Percentiles rank a stretch among this genome's conserved stretches.
Conservation (phyloP, 2,797 vertebrate genomes). For the Taeniopygia guttata region DNA sequence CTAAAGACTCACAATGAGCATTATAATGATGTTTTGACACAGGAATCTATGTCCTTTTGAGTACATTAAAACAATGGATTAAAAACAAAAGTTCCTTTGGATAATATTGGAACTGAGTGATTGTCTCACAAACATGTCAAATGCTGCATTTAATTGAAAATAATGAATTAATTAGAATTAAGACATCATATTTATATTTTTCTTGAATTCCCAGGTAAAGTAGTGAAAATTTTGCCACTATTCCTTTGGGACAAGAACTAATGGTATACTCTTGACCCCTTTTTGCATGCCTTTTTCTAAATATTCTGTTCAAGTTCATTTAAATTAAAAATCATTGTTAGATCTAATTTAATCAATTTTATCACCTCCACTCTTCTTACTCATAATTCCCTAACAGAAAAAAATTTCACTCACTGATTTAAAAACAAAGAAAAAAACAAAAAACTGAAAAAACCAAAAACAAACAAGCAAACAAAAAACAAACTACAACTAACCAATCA, state of each 20-base stretch:
- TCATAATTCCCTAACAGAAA: not conserved
- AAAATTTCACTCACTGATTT: not conserved
- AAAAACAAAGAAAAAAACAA: no score
- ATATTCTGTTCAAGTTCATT: not conserved
- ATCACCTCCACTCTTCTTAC: not conserved
- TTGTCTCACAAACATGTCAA: not conserved
- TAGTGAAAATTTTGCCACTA: not conserved
- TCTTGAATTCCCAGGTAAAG: not conserved
- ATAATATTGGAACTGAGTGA: not conserved
- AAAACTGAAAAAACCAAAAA: not conserved
- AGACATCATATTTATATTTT: not conserved
- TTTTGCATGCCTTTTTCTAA: not conserved
- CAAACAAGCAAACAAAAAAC: not conserved
- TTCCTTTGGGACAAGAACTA: not conserved
- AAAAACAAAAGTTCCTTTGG: not conserved
- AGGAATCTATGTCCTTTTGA: not conserved
- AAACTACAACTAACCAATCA: no score
- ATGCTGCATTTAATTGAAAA: not conserved
- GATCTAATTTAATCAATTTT: not conserved
- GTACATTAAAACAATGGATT: not conserved
- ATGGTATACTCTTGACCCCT: accelerated
- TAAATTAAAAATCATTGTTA: not conserved
- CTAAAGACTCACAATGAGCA: not conserved
- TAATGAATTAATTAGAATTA: not conserved
- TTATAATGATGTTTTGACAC: not conserved